These are phyloP conservation scores for Campylorhamphus procurvoides DNA, from an alignment of 2,113 vertebrate genomes.

Conservation along the genomic window DNA sequence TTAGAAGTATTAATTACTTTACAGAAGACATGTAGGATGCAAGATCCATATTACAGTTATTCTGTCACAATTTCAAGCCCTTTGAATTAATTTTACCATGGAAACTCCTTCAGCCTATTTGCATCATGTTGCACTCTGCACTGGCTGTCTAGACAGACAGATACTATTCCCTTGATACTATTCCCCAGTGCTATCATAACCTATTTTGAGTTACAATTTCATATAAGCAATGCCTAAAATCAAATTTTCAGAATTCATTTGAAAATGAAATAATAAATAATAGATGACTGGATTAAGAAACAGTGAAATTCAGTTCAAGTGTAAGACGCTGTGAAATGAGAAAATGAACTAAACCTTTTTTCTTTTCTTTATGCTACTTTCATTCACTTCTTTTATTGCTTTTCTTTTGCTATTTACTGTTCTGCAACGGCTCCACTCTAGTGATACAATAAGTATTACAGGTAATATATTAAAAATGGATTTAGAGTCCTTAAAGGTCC, in stretches of 20 bases:
- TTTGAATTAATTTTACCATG: background rate
- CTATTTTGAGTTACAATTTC: background rate
- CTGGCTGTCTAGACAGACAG: background rate
- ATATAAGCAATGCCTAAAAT: background rate
- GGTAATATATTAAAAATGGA: background rate
- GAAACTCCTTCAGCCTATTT: background rate
- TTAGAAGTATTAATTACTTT: constrained; percentile 35
- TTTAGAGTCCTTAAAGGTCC: background rate
- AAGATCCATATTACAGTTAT: constrained; percentile 6
- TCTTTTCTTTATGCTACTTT: background rate
- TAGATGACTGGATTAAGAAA: background rate
- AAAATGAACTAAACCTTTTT: background rate
- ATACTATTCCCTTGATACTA: background rate
- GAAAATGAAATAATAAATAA: background rate
- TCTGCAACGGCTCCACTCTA: background rate
- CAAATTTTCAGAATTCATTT: background rate
- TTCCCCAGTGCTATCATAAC: background rate
- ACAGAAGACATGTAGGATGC: background rate
- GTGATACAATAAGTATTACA: background rate
- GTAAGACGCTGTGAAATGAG: background rate
- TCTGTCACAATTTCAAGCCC: constrained; percentile 2
- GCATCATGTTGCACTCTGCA: background rate
- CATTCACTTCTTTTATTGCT: background rate
- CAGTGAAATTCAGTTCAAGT: background rate
- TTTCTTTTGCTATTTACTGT: background rate